These are phyloP conservation scores for Acronicta alni DNA, from an alignment of 2,888 invertebrate species.

Conservation along the genomic window DNA sequence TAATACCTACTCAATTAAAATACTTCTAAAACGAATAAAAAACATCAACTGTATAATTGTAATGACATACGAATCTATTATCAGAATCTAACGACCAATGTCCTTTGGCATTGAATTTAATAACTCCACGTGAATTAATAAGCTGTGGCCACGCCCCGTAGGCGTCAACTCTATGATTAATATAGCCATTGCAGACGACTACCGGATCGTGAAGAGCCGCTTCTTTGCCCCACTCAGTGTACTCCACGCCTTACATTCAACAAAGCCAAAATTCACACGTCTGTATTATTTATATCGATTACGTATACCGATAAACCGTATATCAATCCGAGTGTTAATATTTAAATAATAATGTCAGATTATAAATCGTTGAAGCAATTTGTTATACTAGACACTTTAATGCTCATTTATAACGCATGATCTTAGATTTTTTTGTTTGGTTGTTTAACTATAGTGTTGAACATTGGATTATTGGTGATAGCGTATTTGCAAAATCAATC, in stretches of 20 bases:
- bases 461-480: slow-evolving; percentile 46
- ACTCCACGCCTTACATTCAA: slow-evolving; percentile 70
- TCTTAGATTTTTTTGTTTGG: slow-evolving; percentile 57
- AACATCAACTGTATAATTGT: slow-evolving; percentile 38
- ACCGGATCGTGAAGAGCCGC: slow-evolving; percentile 73
- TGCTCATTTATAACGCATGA: slow-evolving; percentile 63
- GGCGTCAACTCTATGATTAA: slow-evolving; percentile 87
- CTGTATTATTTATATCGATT: slow-evolving; percentile 76
- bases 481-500: slow-evolving; percentile 25
- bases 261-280: slow-evolving; percentile 72
- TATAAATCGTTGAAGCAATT: slow-evolving; percentile 69
- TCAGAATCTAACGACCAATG: slow-evolving; percentile 62
- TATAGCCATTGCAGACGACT: slow-evolving; percentile 79
- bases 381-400: slow-evolving; percentile 62
- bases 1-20: slow-evolving; percentile 11
- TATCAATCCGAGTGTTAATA: slow-evolving; percentile 75
- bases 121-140: slow-evolving; percentile 86
- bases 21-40: slow-evolving; percentile 29
- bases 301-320: slow-evolving; percentile 66
- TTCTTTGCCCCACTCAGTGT: slow-evolving; percentile 69
- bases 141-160: slow-evolving; percentile 82
- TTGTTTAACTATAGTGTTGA: slow-evolving; percentile 62
- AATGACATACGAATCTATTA: slow-evolving; percentile 51
- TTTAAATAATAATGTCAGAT: slow-evolving; percentile 76
- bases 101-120: slow-evolving; percentile 78